Evolutionary conservation across 1,140 invertebrate genomes (phyloP).

Genomic region (Carposina sasakii): DNA sequence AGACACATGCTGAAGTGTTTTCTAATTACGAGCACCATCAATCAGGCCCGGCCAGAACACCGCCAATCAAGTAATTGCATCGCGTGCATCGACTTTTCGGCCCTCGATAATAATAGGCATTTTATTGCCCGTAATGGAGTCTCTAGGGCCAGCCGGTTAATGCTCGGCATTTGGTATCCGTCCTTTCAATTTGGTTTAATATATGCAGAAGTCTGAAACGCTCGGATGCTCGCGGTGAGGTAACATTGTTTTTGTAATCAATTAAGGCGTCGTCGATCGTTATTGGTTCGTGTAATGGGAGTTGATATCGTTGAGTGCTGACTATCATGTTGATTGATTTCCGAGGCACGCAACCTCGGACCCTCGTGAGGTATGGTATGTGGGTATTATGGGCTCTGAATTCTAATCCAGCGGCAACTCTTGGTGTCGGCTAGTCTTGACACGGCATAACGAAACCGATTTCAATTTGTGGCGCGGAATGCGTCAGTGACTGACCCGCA

Average conservation of each 20-base stretch:
- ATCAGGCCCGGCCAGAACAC: slow-evolving; percentile 51
- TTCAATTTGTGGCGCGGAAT: slow-evolving; percentile 54
- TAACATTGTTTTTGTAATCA: slow-evolving; percentile 53
- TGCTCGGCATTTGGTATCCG: slow-evolving; percentile 52
- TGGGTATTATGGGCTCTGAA: no score
- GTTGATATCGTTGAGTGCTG: slow-evolving; percentile 52
- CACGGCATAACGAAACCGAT: slow-evolving; percentile 61
- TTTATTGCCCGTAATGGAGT: slow-evolving; percentile 70
- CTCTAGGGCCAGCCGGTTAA: slow-evolving; percentile 63
- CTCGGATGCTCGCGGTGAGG: slow-evolving; percentile 21
- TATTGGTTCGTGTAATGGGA: slow-evolving; percentile 47
- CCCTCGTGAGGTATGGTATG: slow-evolving; percentile 20
- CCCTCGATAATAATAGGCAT: slow-evolving; percentile 72
- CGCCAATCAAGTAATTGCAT: slow-evolving; percentile 71
- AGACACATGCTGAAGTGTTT: slow-evolving; percentile 70
- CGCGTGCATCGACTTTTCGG: slow-evolving; percentile 70
- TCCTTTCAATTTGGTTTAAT: slow-evolving; percentile 66
- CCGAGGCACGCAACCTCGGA: slow-evolving; percentile 42
- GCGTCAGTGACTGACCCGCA: slow-evolving; percentile 48
- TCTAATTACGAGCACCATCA: slow-evolving; percentile 70
- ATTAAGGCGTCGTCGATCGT: slow-evolving; percentile 47
- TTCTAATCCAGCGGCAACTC: slow-evolving; percentile 41
- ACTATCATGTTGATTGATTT: slow-evolving; percentile 57
- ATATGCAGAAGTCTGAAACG: slow-evolving; percentile 48
- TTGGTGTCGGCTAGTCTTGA: slow-evolving; percentile 47